A percentile compares a stretch with the other conserved stretches of the same genome.
These are phyloP conservation scores for Maniola hyperantus DNA, from an alignment of 2,888 invertebrate genomes.

Conservation along the genomic window DNA sequence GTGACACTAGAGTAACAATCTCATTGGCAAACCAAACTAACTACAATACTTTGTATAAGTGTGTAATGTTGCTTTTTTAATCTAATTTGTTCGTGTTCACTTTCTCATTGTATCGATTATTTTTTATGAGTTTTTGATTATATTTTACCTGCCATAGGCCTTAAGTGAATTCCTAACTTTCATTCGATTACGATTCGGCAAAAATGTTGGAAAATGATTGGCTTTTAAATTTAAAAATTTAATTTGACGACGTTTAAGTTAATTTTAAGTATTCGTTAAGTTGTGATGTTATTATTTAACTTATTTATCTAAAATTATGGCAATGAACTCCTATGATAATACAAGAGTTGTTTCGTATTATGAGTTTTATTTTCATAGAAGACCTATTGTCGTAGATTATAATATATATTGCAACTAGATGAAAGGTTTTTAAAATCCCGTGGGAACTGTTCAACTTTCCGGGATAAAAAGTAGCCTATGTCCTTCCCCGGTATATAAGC, in stretches of 20 bases:
- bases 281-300: constrained; percentile 81
- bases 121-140: constrained; percentile 71
- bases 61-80: constrained; percentile 58
- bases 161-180: constrained; percentile 72
- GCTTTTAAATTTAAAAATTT: constrained; percentile 61
- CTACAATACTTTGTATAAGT: constrained; percentile 34
- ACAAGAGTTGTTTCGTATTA: constrained; percentile 69
- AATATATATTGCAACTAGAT: too few relatives aligned
- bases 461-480: too few relatives aligned
- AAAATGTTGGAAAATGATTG: constrained; percentile 43
- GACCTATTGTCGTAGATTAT: too few relatives aligned
- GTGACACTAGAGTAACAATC: neutral
- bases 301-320: constrained; percentile 82
- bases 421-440: too few relatives aligned
- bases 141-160: constrained; percentile 79
- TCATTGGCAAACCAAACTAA: constrained; percentile 8
- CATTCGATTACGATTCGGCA: constrained; percentile 48
- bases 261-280: constrained; percentile 80
- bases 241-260: constrained; percentile 64
- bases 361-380: constrained; percentile 46
- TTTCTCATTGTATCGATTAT: constrained; percentile 62
- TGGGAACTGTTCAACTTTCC: too few relatives aligned
- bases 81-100: constrained; percentile 60
- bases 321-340: constrained; percentile 79
- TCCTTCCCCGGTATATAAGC: too few relatives aligned